Evolutionary conservation across 2,888 invertebrate genomes (phyloP).

Genomic region (Cheilosia impressa): DNA sequence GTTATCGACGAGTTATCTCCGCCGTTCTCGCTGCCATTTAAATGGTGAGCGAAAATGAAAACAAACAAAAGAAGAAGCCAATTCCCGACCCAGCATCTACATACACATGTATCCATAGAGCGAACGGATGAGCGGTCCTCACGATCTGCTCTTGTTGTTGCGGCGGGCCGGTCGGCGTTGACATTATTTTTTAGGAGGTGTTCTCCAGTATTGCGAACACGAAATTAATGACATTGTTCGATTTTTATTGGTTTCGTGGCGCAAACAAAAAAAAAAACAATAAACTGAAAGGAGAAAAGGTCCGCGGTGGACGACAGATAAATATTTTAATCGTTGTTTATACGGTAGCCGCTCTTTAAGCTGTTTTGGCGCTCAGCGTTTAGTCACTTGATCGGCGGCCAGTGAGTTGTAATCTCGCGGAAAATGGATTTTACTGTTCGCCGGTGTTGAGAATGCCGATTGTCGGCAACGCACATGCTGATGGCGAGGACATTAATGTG

Average conservation of each 20-base stretch:
- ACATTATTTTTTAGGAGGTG: conserved; percentile 75
- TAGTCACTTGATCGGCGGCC: conserved; percentile 61
- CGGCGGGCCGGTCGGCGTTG: conserved; percentile 39
- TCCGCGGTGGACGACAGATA: conserved; percentile 40
- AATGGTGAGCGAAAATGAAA: conserved; percentile 39
- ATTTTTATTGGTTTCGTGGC: conserved; percentile 66
- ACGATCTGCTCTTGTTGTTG: conserved; percentile 40
- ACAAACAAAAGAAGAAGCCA: conserved; percentile 35
- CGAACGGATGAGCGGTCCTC: conserved; percentile 30
- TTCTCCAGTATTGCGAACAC: conserved; percentile 71
- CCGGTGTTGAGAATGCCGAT: conserved; percentile 42
- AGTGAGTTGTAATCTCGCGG: conserved; percentile 64
- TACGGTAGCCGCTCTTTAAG: conserved; percentile 74
- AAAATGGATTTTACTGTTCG: conserved; percentile 62
- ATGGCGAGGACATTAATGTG: conserved; percentile 66
- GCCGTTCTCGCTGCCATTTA: conserved; percentile 68
- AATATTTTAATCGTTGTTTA: conserved; percentile 75
- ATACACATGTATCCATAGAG: conserved; percentile 8
- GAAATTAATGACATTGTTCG: conserved; percentile 75
- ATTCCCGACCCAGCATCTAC: conserved; percentile 36
- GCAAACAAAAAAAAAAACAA: not conserved
- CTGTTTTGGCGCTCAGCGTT: conserved; percentile 65
- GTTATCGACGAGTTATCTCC: conserved; percentile 70
- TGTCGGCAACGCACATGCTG: conserved; percentile 39
- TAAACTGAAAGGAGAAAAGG: no score